Evolutionary conservation across 2,888 invertebrate genomes (phyloP).

Genomic region (Netelia melanura): DNA sequence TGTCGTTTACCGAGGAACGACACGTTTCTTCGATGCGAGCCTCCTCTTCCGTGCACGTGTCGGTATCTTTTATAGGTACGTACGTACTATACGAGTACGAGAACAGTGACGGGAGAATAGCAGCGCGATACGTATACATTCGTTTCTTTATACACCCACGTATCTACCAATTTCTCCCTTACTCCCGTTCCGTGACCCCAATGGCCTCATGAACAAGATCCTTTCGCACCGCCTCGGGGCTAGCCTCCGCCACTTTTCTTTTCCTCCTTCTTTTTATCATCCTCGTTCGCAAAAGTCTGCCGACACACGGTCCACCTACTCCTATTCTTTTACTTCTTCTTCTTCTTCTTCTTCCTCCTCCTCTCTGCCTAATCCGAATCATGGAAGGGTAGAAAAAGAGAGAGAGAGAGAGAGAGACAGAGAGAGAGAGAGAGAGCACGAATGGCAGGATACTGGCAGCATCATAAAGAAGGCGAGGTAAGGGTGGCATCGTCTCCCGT

Average conservation of each 20-base stretch:
- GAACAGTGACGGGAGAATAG: too few species aligned
- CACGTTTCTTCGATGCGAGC: constrained; percentile 7
- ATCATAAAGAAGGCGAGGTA: constrained; percentile 63
- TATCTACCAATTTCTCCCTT: background rate
- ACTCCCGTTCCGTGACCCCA: background rate
- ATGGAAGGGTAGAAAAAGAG: constrained; percentile 16
- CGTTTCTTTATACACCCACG: background rate
- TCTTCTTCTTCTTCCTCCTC: background rate
- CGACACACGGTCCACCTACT: constrained; percentile 44
- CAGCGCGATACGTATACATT: background rate
- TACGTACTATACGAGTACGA: too few species aligned
- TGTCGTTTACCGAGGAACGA: constrained; percentile 8
- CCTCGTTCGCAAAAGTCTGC: constrained; percentile 36
- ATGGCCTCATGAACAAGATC: constrained; percentile 11
- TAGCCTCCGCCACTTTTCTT: background rate
- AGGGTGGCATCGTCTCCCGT: constrained; percentile 60
- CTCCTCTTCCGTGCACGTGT: background rate
- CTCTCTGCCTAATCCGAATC: constrained; percentile 51
- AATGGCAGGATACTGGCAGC: constrained; percentile 36
- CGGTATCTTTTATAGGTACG: too few species aligned
- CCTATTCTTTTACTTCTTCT: background rate
- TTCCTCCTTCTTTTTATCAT: constrained; percentile 8
- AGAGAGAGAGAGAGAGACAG: background rate
- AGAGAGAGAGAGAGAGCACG: too few species aligned
- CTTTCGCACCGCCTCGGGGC: constrained; percentile 41